Base-by-base conservation (phyloP, 2,797 vertebrate genomes). In the Buphagus erythrorhynchus region DNA sequence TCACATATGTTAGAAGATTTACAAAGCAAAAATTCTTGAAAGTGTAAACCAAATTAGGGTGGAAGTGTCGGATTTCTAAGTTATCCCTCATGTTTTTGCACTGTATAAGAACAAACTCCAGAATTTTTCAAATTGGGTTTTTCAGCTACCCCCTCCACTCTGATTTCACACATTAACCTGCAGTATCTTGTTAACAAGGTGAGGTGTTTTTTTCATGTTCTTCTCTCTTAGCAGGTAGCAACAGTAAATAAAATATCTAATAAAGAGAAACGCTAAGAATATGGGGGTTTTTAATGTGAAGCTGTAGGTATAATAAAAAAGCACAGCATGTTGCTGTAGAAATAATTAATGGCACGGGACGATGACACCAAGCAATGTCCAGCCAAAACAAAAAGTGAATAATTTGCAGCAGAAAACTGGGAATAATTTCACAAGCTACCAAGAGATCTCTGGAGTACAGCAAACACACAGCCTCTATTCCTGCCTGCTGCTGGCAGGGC, bases 11-110 rank as follows among this genome's bases (percentile, higher is more conserved):
- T 94, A 96, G n/a, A 92, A 90, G 71, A 95, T 79, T 94, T 92
- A 97, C 92, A 96, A 96, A 96, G 93, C 92, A 97, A 94, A 93
- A 95, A 91, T 89, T 91, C 88, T 94, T 77, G 73, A 93, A 94
- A 96, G 91, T 86, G 93, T 93, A 97, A 95, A 96, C 87, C 58
- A 88, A 81, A 92, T 94, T 88, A 91, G 55, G 69, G 62, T 88
- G 75, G 57, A 94, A 84, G 89, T 69, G 85, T 86, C 84, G 90
- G 40, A 91, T 96, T 96, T 86, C 92, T 88, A 95, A 96, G 58
- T 81, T 91, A 65, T 76, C 40, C 72, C 95, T 94, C 93, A 90
- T 77, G 79, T n/a, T 88, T 93, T 81, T 69, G 77, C 46, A 43
- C 46, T 78, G 33, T 45, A 8, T 20, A 80, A 74, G 91, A 87